These are phyloP conservation scores for Ligdia adustata DNA, from an alignment of 2,888 invertebrate species.

Conservation along the genomic window DNA sequence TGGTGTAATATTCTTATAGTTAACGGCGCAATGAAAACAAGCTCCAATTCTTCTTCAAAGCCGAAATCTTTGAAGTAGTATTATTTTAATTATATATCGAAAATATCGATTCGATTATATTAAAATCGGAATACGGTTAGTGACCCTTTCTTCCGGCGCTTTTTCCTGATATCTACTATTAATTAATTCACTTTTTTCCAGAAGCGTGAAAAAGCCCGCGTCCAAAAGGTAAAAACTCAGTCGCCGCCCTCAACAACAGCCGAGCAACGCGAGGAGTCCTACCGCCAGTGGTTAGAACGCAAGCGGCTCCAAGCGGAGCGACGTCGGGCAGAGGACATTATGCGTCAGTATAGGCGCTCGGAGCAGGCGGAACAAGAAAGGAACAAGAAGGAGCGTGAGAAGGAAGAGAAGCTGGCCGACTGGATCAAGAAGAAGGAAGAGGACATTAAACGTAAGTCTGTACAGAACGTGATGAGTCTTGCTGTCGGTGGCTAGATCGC, in stretches of 20 bases:
- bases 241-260: slow-evolving; percentile 51
- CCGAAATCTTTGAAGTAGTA: too few species aligned
- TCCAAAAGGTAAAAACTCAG: slow-evolving; percentile 56
- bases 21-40: too few species aligned
- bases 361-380: slow-evolving; percentile 68
- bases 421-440: slow-evolving; percentile 86
- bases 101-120: too few species aligned
- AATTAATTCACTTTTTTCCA: slow-evolving; percentile 35
- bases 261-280: slow-evolving; percentile 77
- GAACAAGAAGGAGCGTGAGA: slow-evolving; percentile 60
- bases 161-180: too few species aligned
- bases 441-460: slow-evolving; percentile 77
- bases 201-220: slow-evolving; percentile 64
- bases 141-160: too few species aligned
- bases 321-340: slow-evolving; percentile 68
- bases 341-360: slow-evolving; percentile 59
- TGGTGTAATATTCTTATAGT: too few species aligned
- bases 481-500: too few species aligned
- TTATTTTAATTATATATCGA: too few species aligned
- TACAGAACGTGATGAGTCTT: too few species aligned
- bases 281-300: slow-evolving; percentile 80
- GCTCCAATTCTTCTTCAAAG: too few species aligned
- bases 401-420: slow-evolving; percentile 75
- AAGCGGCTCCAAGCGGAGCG: slow-evolving; percentile 71
- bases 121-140: too few species aligned